Conservation (phyloP, 1,140 invertebrate genomes). For the Nylanderia fulva region DNA sequence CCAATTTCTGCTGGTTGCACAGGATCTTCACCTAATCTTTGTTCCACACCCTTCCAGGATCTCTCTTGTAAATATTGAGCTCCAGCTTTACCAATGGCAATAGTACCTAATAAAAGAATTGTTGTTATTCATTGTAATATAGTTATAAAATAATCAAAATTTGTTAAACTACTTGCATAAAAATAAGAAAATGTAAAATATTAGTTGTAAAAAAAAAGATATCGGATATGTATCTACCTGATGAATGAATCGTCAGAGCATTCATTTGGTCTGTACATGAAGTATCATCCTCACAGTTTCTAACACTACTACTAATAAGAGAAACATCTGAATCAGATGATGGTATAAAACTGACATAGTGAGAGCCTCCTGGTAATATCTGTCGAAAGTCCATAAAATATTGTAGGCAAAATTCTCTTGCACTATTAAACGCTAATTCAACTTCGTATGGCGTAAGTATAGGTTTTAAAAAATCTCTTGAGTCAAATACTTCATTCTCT, state of each 20-base stretch:
- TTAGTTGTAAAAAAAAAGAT: background rate
- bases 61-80: conserved; percentile 88
- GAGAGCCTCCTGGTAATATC: conserved; percentile 89
- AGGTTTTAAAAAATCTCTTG: conserved; percentile 95
- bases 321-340: conserved; percentile 88
- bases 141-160: background rate
- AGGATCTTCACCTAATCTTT: conserved; percentile 89
- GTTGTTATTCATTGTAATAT: background rate
- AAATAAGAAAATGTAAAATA: background rate
- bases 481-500: conserved; percentile 94
- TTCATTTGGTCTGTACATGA: conserved; percentile 75
- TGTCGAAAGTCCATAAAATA: conserved; percentile 93
- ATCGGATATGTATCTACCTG: conserved; percentile 42
- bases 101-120: conserved; percentile 72
- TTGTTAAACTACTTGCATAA: background rate
- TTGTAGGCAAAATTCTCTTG: conserved; percentile 87
- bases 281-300: conserved; percentile 81
- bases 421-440: conserved; percentile 93
- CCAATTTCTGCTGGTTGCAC: conserved; percentile 88
- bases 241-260: conserved; percentile 73
- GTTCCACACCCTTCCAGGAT: conserved; percentile 91
- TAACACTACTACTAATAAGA: conserved; percentile 89
- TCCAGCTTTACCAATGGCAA: conserved; percentile 86
- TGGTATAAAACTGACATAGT: conserved; percentile 84
- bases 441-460: conserved; percentile 97